Conservation (phyloP, 2,888 invertebrate species). For the Apamea sordens region DNA sequence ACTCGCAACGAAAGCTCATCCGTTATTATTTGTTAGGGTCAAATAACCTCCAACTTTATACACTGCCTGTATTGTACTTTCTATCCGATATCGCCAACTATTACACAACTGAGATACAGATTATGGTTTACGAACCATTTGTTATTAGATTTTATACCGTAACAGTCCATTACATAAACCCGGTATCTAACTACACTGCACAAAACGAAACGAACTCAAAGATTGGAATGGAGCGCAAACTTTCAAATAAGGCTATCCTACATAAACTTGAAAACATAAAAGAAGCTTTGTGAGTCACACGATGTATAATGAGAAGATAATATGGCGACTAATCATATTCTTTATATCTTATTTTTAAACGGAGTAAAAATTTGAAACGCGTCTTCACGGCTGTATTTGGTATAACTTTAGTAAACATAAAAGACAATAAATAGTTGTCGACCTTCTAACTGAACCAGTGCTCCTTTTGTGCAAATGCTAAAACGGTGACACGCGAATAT, state of each 20-base stretch:
- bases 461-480: constrained; percentile 65
- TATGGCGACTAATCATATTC: constrained; percentile 36
- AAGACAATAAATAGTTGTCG: constrained; percentile 69
- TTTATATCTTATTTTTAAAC: constrained; percentile 46
- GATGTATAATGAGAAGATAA: constrained; percentile 56
- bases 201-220: constrained; percentile 68
- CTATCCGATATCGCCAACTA: constrained; percentile 85
- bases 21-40: constrained; percentile 77
- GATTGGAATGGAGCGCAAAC: constrained; percentile 69
- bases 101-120: constrained; percentile 80
- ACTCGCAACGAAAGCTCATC: constrained; percentile 65
- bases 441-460: constrained; percentile 71
- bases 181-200: constrained; percentile 70
- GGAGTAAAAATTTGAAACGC: constrained; percentile 60
- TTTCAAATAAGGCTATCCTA: constrained; percentile 69
- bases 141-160: constrained; percentile 71
- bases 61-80: constrained; percentile 80
- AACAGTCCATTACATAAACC: constrained; percentile 74
- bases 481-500: constrained; percentile 71
- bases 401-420: constrained; percentile 62
- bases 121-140: constrained; percentile 75
- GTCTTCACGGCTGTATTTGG: constrained; percentile 42
- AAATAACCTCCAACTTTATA: constrained; percentile 72
- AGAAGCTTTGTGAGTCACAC: constrained; percentile 48
- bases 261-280: constrained; percentile 46